phyloP scores from a whole-genome alignment of 2,113 vertebrate genomes.

The Oxygymnocypris stewartii region DNA sequence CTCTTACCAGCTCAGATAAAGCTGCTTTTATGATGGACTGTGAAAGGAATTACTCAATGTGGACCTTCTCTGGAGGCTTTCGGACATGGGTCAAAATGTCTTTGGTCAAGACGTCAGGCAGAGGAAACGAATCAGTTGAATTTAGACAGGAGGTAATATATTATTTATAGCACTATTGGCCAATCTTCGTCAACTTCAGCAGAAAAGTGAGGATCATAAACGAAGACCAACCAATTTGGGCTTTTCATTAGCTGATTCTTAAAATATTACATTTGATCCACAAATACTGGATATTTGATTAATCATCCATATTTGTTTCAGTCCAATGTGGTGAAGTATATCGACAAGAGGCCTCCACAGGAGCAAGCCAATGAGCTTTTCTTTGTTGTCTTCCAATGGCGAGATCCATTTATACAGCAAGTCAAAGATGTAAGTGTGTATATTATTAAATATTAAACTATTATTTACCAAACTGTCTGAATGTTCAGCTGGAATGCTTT shows the following conservation, averaged over 20 bases:
- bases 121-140: conserved; percentile 81
- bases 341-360: conserved; percentile 76
- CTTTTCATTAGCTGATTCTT: neutral
- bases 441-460: neutral
- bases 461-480: neutral
- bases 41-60: conserved; percentile 92
- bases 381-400: conserved; percentile 96
- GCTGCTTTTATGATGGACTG: conserved; percentile 89
- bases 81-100: conserved; percentile 99
- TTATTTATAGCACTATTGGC: neutral
- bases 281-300: neutral
- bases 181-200: neutral
- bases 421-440: conserved; percentile 84
- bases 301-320: conserved; percentile 58
- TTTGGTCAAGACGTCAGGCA: conserved; percentile 88
- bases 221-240: neutral
- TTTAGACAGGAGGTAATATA: conserved; percentile 91
- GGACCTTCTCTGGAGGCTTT: conserved; percentile 97
- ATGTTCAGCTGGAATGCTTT: neutral
- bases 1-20: conserved; percentile 77
- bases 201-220: neutral
- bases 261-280: neutral
- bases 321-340: conserved; percentile 94
- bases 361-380: conserved; percentile 84
- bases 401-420: conserved; percentile 92